Percentiles rank a stretch among this genome's conserved stretches.
Conservation (phyloP, 23 tunicate genomes). For the Styela plicata region DNA sequence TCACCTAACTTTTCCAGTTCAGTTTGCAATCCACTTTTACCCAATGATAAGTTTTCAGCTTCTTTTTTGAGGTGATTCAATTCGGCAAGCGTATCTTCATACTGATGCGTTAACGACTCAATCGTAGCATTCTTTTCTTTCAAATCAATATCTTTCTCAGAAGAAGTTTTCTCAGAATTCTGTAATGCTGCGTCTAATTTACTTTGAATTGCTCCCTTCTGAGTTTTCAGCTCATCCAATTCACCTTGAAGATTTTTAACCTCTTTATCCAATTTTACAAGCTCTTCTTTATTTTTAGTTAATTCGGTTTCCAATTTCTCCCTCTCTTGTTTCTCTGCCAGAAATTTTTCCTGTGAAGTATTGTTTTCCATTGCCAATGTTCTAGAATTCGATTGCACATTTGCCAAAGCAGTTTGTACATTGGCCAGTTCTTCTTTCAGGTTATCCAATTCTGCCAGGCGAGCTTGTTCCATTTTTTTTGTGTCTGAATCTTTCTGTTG, state of each 20-base stretch:
- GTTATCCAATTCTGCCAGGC: conserved; percentile 1
- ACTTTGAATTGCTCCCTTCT: conserved; percentile 18
- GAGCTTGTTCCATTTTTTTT: background rate
- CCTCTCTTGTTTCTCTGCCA: conserved; percentile 30
- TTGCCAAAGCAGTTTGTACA: conserved; percentile 39
- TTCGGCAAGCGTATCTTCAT: background rate
- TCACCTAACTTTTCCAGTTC: background rate
- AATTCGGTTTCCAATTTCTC: conserved; percentile 15
- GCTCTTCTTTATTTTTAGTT: conserved; percentile 24
- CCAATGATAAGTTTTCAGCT: background rate
- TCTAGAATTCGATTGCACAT: conserved; percentile 46
- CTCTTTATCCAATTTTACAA: conserved; percentile 16
- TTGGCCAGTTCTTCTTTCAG: conserved; percentile 45
- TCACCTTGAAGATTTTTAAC: conserved; percentile 23
- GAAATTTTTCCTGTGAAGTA: conserved; percentile 35
- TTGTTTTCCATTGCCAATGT: conserved; percentile 35
- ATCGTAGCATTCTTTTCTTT: conserved; percentile 1
- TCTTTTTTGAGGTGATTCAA: background rate
- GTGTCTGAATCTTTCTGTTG: conserved; percentile 18
- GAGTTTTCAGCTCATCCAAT: background rate
- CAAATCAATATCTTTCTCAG: background rate
- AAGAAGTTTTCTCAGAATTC: conserved; percentile 6
- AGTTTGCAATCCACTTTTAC: background rate
- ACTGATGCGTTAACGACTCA: conserved; percentile 25
- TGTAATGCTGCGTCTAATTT: background rate